Evolutionary conservation across 2,797 vertebrate genomes (phyloP), one percentile per base, ranked within the genome.

Genomic region (Harpagifer antarcticus): DNA sequence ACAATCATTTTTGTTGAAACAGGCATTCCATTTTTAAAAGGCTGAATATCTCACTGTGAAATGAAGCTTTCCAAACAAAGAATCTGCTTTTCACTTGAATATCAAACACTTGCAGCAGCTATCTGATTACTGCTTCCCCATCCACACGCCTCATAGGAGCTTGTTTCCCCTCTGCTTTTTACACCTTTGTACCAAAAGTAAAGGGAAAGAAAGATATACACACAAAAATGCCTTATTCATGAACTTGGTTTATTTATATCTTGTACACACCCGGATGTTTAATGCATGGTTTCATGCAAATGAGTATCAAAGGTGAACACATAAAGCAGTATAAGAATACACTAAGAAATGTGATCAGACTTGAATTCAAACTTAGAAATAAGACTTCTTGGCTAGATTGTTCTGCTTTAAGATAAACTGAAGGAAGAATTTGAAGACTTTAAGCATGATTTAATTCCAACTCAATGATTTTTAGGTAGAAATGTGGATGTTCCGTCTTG

Each of bases 1-100:
- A 75, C 68, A 72, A 59, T 69, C 62, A 50, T 76, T 85, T 85
- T 75, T 79, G 63, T 59, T 31, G 56, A 64, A 84, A 40, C 67
- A 72, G 68, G 61, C 63, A 13, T 74, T 61, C 64, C 59, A 33
- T 72, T 84, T 78, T 37, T 82, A 67, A 80, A 55, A 80, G 3
- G 37, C 31, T 19, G 64, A 76, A 74, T 52, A 61, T 76, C 68
- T 81, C 7, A 8, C 49, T 76, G 69, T 67, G 82, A 79, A 81
- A 85, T 71, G 68, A 77, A 67, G 76, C 76, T 74, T 81, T 78
- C 79, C 69, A 68, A 31, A 57, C 37, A 54, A 56, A 56, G 66
- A 53, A 59, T 60, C 67, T 0, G 0, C 72, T 63, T 10, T 76
- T 78, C 59, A 63, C 76, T 82, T 73, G 71, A 68, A 78, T 66